Evolutionary conservation across 1,140 invertebrate genomes (phyloP).

Genomic region (Drosophila mayri): DNA sequence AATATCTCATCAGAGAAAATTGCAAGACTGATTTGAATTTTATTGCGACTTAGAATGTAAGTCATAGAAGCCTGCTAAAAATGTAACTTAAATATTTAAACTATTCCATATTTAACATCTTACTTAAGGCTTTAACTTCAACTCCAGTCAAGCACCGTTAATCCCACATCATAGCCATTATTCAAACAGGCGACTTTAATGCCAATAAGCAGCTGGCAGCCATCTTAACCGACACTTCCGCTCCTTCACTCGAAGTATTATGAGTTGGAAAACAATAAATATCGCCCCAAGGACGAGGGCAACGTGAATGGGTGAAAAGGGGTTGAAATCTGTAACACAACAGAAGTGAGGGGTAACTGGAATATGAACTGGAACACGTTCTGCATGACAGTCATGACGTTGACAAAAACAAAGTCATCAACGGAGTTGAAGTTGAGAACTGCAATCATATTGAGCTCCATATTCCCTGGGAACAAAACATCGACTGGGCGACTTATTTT

Average conservation of each 20-base stretch:
- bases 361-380: conserved; percentile 52
- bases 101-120: no score
- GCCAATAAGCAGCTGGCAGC: conserved; percentile 48
- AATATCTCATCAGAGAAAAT: no score
- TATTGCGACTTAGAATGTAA: not conserved
- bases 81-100: no score
- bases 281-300: conserved; percentile 37
- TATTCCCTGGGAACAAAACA: conserved; percentile 27
- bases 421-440: conserved; percentile 69
- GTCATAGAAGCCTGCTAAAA: no score
- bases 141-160: conserved; percentile 8
- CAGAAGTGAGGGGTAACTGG: conserved; percentile 4
- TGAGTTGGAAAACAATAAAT: conserved; percentile 70
- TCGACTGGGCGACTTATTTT: conserved; percentile 57
- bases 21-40: not conserved
- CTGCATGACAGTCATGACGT: conserved; percentile 60
- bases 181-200: conserved; percentile 50
- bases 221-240: conserved; percentile 34
- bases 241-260: conserved; percentile 45
- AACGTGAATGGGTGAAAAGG: not conserved
- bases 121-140: conserved; percentile 8
- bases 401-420: conserved; percentile 76
- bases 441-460: conserved; percentile 57
- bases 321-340: conserved; percentile 57
- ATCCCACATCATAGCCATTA: conserved; percentile 41